Conservation (phyloP, 2,113 vertebrate genomes). For the Sprattus sprattus region DNA sequence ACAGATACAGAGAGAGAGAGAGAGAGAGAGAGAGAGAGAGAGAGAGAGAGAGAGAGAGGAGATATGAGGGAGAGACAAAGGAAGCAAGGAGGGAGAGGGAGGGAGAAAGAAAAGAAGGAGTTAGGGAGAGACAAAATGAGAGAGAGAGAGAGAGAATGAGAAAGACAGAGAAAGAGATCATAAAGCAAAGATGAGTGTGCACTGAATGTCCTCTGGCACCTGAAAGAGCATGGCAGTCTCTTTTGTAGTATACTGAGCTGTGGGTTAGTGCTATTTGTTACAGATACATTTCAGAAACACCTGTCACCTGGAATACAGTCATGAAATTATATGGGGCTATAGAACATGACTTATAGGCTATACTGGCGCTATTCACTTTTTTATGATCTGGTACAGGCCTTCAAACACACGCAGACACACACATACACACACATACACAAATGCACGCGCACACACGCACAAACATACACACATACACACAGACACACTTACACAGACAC, state of each 20-base stretch:
- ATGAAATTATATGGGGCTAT: neutral
- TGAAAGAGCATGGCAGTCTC: neutral
- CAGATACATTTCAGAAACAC: neutral
- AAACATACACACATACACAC: neutral
- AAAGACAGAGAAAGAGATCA: conserved; percentile 23
- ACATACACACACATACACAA: conserved; percentile 13
- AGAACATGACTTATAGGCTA: neutral
- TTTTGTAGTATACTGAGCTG: neutral
- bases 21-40: conserved; percentile 38
- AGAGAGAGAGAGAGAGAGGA: conserved; percentile 1
- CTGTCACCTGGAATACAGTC: neutral
- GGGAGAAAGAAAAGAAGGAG: neutral
- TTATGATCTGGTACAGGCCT: neutral
- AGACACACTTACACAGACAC: neutral
- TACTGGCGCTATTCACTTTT: neutral
- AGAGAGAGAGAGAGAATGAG: conserved; percentile 10
- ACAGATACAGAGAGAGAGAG: conserved; percentile 39
- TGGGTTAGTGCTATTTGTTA: neutral
- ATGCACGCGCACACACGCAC: neutral
- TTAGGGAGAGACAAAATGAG: neutral
- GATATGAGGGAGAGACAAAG: neutral
- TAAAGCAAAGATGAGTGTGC: neutral
- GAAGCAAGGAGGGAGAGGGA: neutral
- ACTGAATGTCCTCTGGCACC: neutral
- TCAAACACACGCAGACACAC: conserved; percentile 13